Evolutionary conservation across 2,113 vertebrate species (phyloP).

Genomic region (Takifugu bimaculatus): DNA sequence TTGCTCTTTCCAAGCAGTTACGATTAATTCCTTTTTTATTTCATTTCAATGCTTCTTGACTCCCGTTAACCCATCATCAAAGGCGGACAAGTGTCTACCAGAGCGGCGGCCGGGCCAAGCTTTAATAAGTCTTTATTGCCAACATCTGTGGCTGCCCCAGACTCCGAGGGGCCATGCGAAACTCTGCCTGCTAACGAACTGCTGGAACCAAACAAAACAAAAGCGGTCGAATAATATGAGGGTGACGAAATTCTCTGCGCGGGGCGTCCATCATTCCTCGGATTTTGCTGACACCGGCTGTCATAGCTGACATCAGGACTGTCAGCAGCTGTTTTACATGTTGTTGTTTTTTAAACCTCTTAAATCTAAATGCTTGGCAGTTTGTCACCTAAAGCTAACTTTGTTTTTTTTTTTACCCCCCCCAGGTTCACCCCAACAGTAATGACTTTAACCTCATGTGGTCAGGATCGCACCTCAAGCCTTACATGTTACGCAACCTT

Average conservation of each 20-base stretch:
- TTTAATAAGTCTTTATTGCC: constrained; percentile 71
- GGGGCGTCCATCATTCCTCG: constrained; percentile 20
- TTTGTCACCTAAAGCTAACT: not conserved
- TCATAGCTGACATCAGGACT: constrained; percentile 35
- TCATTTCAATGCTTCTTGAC: constrained; percentile 66
- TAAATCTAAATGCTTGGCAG: not conserved
- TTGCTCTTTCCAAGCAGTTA: constrained; percentile 63
- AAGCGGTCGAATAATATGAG: constrained; percentile 38
- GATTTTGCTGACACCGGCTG: constrained; percentile 18
- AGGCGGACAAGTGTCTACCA: constrained; percentile 63
- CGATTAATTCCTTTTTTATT: constrained; percentile 71
- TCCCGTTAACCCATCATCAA: constrained; percentile 70
- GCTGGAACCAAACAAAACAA: constrained; percentile 50
- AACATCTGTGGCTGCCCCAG: constrained; percentile 66
- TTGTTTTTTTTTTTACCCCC: constrained; percentile 11
- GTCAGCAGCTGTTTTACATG: not conserved
- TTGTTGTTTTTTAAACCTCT: constrained; percentile 3
- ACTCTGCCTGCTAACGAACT: constrained; percentile 48
- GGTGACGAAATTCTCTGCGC: constrained; percentile 49
- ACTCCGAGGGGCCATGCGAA: constrained; percentile 36
- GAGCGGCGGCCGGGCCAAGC: constrained; percentile 55
- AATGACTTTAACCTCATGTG: constrained; percentile 98
- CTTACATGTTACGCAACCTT: constrained; percentile 85
- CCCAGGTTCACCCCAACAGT: constrained; percentile 88
- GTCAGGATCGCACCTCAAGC: constrained; percentile 95